Evolutionary conservation across 2,113 vertebrate genomes (phyloP), one percentile per base, ranked within the genome.

Genomic region (Sander lucioperca): DNA sequence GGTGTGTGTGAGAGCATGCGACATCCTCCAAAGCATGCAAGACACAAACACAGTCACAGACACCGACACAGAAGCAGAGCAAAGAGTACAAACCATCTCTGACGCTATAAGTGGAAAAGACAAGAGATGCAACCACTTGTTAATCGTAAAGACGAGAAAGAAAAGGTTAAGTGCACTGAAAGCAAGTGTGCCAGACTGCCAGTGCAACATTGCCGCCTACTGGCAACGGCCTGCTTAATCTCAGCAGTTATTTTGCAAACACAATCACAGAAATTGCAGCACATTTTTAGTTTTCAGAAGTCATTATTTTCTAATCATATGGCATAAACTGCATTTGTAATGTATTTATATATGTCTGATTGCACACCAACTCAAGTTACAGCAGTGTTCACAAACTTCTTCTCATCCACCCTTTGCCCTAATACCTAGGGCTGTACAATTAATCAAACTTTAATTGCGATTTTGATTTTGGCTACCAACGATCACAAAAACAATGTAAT

Each of bases 61-160:
- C 51, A 77, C 67, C 67, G 30, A 13, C 6, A 51, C 18, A 51
- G 11, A 79, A 57, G 50, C 9, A 74, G 73, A 95, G 93, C 85
- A 88, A 27, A 89, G 88, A 87, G 95, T 99, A 99, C 98, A 85
- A 97, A 99, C 98, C 98, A 99, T 99, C 98, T 96, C 88, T 99
- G 98, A 80, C 98, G 97, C 98, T 99, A 94, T 68, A 82, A 90
- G 95, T 93, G 79, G 93, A 94, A 82, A 91, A 88, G 74, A 94
- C 83, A 86, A 92, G 74, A 94, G 30, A 69, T 5, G 65, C 30
- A 56, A 62, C 71, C 51, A 72, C 61, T 19, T 90, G 93, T 89
- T 94, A 87, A 79, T 82, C 86, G 83, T 86, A n/a, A 21, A 63
- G 36, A n/a, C 56, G 9, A 67, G 10, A 51, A 80, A 61, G 53